Conservation (phyloP, 2,888 invertebrate genomes). For the Cryptocephalus primarius region DNA sequence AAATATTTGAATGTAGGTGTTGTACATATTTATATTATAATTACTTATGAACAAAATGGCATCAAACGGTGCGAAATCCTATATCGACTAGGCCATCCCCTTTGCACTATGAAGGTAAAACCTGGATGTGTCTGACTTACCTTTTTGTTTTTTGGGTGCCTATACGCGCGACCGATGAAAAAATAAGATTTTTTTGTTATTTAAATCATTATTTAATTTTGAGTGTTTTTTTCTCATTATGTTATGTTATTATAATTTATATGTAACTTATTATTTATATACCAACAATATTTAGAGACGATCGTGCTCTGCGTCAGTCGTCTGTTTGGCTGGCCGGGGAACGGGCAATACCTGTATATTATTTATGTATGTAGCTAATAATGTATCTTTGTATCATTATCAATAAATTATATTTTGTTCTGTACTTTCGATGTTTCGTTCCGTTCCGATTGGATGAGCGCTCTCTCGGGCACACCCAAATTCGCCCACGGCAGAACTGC, state of each 20-base stretch:
- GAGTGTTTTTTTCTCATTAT: constrained; percentile 35
- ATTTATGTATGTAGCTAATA: constrained; percentile 36
- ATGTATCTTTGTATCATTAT: constrained; percentile 37
- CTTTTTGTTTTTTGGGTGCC: constrained; percentile 19
- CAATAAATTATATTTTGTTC: constrained; percentile 42
- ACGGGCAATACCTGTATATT: constrained; percentile 35
- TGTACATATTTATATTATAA: too few relatives aligned
- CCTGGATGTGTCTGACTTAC: too few relatives aligned
- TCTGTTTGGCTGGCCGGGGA: constrained; percentile 16
- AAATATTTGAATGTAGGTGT: too few relatives aligned
- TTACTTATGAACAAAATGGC: too few relatives aligned
- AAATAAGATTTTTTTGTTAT: constrained; percentile 37
- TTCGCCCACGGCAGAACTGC: too few relatives aligned
- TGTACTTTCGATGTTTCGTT: constrained; percentile 4
- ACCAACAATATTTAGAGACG: constrained; percentile 34
- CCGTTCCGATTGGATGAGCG: too few relatives aligned
- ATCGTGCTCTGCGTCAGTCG: constrained; percentile 30
- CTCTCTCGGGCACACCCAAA: too few relatives aligned
- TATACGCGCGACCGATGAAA: constrained; percentile 32
- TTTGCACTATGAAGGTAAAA: too few relatives aligned
- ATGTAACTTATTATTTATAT: constrained; percentile 42
- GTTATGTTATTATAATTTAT: constrained; percentile 41
- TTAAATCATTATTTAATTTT: constrained; percentile 40
- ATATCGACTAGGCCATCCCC: too few relatives aligned
- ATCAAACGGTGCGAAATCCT: too few relatives aligned